Conservation (phyloP, 2,113 vertebrate genomes). For the Epinephelus fuscoguttatus region DNA sequence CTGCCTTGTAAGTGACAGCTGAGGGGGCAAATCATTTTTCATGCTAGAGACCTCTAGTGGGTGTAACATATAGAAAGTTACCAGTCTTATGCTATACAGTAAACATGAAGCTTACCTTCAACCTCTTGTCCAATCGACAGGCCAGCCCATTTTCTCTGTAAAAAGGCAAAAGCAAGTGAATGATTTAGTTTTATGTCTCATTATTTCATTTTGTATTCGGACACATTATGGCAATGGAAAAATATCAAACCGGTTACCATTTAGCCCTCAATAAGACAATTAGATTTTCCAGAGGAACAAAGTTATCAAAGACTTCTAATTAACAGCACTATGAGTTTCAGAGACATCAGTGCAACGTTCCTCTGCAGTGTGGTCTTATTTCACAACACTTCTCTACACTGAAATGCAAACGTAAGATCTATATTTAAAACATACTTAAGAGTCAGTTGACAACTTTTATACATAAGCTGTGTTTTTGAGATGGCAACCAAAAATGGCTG, state of each 20-base stretch:
- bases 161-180: conserved; percentile 1
- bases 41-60: too few relatives aligned
- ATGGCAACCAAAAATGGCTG: neutral
- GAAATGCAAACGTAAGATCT: neutral
- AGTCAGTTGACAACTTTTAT: neutral
- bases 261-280: neutral
- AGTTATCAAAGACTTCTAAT: conserved; percentile 5
- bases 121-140: conserved; percentile 95
- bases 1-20: too few relatives aligned
- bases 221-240: neutral
- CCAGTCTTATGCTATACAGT: neutral
- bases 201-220: neutral
- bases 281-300: neutral
- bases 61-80: neutral
- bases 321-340: conserved; percentile 17
- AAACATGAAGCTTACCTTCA: conserved; percentile 86
- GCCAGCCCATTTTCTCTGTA: conserved; percentile 97
- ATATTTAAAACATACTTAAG: neutral
- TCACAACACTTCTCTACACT: conserved; percentile 29
- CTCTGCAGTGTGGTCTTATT: conserved; percentile 58
- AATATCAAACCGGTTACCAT: neutral
- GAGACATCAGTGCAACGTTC: conserved; percentile 50
- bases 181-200: neutral
- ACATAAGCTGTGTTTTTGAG: neutral
- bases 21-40: too few relatives aligned